These are phyloP conservation scores for Kuschelorhynchus macadamiae DNA, from an alignment of 2,888 invertebrate species.

Conservation along the genomic window DNA sequence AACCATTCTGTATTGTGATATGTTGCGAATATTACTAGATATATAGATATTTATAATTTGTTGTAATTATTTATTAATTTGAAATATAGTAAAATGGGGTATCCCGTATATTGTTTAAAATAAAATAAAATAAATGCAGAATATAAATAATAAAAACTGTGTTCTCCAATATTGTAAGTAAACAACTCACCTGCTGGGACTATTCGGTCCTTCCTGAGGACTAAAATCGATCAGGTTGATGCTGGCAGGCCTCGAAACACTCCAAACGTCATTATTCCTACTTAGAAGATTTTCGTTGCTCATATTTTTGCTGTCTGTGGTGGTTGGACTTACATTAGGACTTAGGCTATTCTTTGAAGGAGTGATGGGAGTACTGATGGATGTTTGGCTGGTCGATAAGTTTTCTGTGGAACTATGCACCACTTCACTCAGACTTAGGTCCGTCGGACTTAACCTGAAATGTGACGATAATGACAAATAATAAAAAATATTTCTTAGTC, in stretches of 20 bases:
- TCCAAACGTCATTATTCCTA: slow-evolving; percentile 48
- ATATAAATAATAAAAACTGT: too few relatives aligned
- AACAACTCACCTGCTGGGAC: slow-evolving; percentile 38
- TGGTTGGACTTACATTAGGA: slow-evolving; percentile 64
- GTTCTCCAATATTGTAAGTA: too few relatives aligned
- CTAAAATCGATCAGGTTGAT: slow-evolving; percentile 64
- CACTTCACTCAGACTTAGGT: slow-evolving; percentile 64
- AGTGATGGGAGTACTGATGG: slow-evolving; percentile 63
- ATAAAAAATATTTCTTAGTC: neutral
- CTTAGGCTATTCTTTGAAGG: slow-evolving; percentile 62
- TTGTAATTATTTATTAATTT: too few relatives aligned
- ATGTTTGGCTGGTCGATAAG: slow-evolving; percentile 69
- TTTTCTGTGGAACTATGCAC: slow-evolving; percentile 63
- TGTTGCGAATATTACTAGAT: too few relatives aligned
- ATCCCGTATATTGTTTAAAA: too few relatives aligned
- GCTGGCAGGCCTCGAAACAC: slow-evolving; percentile 53
- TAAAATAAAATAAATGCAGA: too few relatives aligned
- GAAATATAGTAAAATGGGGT: too few relatives aligned
- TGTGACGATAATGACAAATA: neutral
- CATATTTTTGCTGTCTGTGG: slow-evolving; percentile 55
- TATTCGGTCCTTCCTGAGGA: slow-evolving; percentile 48
- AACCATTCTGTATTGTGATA: too few relatives aligned
- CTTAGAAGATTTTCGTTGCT: slow-evolving; percentile 50
- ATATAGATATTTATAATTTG: too few relatives aligned
- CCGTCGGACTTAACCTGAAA: slow-evolving; percentile 57